Conservation (phyloP, 35 echinoderm and acorn worm species). For the Apostichopus californicus region DNA sequence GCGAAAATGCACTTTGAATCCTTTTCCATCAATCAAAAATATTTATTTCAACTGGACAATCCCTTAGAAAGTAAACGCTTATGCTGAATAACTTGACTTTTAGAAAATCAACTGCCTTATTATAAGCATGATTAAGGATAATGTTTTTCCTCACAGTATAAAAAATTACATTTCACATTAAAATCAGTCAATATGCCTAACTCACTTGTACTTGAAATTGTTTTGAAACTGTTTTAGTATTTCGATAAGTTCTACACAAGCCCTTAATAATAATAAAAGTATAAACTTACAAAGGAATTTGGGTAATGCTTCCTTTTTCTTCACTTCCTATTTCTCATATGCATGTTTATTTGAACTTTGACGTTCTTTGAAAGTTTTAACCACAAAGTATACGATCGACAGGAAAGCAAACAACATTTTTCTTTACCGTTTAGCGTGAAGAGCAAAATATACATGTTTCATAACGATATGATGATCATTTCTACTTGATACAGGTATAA, state of each 20-base stretch:
- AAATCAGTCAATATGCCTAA: background rate
- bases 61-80: background rate
- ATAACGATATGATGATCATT: background rate
- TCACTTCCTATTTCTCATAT: too few species aligned
- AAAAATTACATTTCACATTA: background rate
- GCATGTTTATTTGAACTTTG: too few species aligned
- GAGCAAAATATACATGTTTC: too few species aligned
- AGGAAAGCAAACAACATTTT: too few species aligned
- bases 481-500: background rate
- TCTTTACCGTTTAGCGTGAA: too few species aligned
- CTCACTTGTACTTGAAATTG: background rate
- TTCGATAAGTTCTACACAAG: background rate
- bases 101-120: background rate
- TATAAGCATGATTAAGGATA: background rate
- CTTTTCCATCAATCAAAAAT: too few species aligned
- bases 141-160: background rate
- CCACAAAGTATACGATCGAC: too few species aligned
- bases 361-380: too few species aligned
- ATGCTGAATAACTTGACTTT: background rate
- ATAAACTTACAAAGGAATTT: too few species aligned
- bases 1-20: too few species aligned
- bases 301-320: too few species aligned
- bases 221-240: background rate
- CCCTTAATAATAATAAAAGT: too few species aligned
- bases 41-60: background rate